Base-by-base conservation (phyloP, 1,140 invertebrate species). In the Oppia nitens region DNA sequence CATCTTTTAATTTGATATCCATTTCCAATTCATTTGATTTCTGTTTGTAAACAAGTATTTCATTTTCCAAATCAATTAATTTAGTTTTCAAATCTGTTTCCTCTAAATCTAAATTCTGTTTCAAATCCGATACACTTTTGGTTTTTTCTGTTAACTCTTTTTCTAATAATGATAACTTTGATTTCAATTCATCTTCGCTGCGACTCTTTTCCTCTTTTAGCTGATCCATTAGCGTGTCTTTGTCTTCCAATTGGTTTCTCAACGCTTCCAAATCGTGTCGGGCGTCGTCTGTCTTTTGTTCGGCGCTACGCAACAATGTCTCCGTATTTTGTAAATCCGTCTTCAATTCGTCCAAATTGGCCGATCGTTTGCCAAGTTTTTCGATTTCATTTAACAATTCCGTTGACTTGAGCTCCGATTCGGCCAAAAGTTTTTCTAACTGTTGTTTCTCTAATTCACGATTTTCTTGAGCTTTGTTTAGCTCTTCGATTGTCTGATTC, bases 401-500 rank as follows among this genome's bases (percentile, higher is more conserved):
- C 32, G 6, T 17, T 40, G 32, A 40, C 17, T 40, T 40, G 6
- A 9, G 6, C 32, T 40, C 6, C 6, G 32, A 6, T 9, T 40
- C 32, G 17, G 32, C 6, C 17, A 40, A 40, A 4, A 56, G 28
- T 56, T 56, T 32, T n/a, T 47, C 12, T 56, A 45, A 49, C 47
- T 47, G 11, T 52, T 6, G 21, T 56, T 47, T 17, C 9, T 23
- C 11, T 11, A 3, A 11, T 56, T 56, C 14, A 6, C 14, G 6
- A 6, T 21, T 26, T 21, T 56, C 55, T 9, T 17, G 14, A 32
- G 28, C 32, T 50, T 47, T 23, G 6, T 47, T 56, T 47, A 56
- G 40, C 9, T 56, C 47, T 21, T 51, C 45, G 54, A 54, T 47
- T 53, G 60, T 28, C 54, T 48, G 58, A 47, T 57, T 56, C 45